These are phyloP conservation scores for Choloepus hoffmanni DNA, from an alignment of 2,113 vertebrate genomes.

Conservation along the genomic window DNA sequence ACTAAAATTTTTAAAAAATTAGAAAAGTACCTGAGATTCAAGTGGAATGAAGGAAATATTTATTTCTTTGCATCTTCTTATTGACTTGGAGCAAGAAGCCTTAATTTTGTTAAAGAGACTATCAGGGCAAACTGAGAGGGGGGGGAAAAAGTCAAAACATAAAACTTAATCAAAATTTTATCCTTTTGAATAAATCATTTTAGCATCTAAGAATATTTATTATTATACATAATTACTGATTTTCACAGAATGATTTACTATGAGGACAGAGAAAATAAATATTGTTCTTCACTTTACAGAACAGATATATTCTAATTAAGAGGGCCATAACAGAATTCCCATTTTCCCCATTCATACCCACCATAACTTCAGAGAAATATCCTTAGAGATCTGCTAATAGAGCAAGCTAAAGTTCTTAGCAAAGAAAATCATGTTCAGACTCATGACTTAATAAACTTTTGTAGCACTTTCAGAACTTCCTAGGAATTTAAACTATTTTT, in stretches of 20 bases:
- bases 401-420: constrained; percentile 24
- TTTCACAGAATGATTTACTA: constrained; percentile 24
- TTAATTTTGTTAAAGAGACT: constrained; percentile 95
- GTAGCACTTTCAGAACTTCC: not conserved
- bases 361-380: not conserved
- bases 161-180: constrained; percentile 52
- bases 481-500: constrained; percentile 33
- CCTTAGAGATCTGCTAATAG: not conserved
- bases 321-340: not conserved
- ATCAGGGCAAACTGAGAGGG: constrained; percentile 92
- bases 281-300: constrained; percentile 34
- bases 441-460: constrained; percentile 26
- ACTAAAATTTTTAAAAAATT: constrained; percentile 45
- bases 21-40: constrained; percentile 92
- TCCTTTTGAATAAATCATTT: constrained; percentile 51
- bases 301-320: not conserved
- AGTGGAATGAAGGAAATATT: constrained; percentile 95
- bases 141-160: not conserved
- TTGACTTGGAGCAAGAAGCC: constrained; percentile 91
- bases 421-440: constrained; percentile 39
- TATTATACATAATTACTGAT: constrained; percentile 32
- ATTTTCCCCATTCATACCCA: not conserved
- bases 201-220: not conserved
- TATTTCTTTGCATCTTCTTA: constrained; percentile 96
- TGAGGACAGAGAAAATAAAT: not conserved